Conservation (phyloP, 2,797 vertebrate species). For the Eleutherodactylus coqui region DNA sequence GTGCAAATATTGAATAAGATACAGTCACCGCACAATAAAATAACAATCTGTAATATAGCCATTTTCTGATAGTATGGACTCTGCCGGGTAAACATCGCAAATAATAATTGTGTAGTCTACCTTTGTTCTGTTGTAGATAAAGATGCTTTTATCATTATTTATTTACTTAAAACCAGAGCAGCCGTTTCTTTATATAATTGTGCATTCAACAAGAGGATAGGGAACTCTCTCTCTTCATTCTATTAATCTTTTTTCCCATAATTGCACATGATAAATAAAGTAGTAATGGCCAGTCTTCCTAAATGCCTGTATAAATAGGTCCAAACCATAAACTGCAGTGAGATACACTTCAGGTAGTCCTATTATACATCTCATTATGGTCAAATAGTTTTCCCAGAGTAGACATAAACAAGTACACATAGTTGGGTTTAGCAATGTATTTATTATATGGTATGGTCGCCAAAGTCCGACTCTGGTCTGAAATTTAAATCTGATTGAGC, state of each 20-base stretch:
- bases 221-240: neutral
- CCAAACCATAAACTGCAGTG: neutral
- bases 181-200: neutral
- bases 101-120: conserved; percentile 1
- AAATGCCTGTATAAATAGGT: neutral
- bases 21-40: neutral
- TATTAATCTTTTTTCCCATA: neutral
- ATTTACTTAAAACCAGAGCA: neutral
- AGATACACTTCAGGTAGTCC: neutral
- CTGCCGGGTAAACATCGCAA: neutral
- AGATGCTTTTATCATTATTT: conserved; percentile 20
- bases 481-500: no score
- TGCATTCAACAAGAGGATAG: neutral
- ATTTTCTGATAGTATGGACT: conserved; percentile 22
- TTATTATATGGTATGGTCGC: neutral
- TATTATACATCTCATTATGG: neutral
- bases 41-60: neutral
- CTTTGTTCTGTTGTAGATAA: conserved; percentile 4
- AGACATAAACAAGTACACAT: neutral
- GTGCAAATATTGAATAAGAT: neutral
- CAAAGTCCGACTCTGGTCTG: neutral
- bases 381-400: neutral
- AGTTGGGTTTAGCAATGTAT: neutral
- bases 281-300: neutral
- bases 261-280: neutral